These are phyloP conservation scores for Cistogaster globosa DNA, from an alignment of 2,888 invertebrate species.

Conservation along the genomic window DNA sequence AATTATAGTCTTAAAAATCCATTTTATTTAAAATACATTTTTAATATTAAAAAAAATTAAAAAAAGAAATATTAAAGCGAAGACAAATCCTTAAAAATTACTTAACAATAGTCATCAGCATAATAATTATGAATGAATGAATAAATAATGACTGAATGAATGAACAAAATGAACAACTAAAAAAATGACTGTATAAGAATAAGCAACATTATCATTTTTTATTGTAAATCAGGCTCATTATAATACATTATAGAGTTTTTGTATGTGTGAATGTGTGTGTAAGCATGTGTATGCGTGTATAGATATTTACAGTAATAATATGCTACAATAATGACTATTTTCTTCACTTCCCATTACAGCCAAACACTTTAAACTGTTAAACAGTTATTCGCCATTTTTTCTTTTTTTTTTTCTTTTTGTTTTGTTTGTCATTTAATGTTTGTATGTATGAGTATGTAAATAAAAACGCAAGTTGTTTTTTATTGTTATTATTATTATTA, in stretches of 20 bases:
- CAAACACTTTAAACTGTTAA: conserved; percentile 43
- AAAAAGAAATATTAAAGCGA: background rate
- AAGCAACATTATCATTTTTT: conserved; percentile 58
- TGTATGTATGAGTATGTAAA: background rate
- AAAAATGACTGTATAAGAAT: conserved; percentile 14
- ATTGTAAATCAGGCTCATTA: conserved; percentile 57
- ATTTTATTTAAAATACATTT: conserved; percentile 37
- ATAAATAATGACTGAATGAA: conserved; percentile 3
- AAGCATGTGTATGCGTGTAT: conserved; percentile 21
- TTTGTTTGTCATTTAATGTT: background rate
- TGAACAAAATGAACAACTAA: background rate
- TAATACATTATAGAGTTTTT: conserved; percentile 8
- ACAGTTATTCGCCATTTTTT: conserved; percentile 12
- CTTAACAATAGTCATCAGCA: conserved; percentile 55
- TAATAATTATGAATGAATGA: conserved; percentile 38
- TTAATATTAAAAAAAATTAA: background rate
- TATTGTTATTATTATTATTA: conserved; percentile 36
- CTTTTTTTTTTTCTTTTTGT: background rate
- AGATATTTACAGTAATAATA: conserved; percentile 56
- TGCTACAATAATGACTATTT: conserved; percentile 60
- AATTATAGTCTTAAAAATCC: conserved; percentile 19
- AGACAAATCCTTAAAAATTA: conserved; percentile 45
- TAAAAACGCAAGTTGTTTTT: conserved; percentile 36
- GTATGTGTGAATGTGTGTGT: conserved; percentile 1
- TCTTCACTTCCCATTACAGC: conserved; percentile 29